Base-by-base conservation (phyloP, 1,140 invertebrate species). In the Magallana gigas region DNA sequence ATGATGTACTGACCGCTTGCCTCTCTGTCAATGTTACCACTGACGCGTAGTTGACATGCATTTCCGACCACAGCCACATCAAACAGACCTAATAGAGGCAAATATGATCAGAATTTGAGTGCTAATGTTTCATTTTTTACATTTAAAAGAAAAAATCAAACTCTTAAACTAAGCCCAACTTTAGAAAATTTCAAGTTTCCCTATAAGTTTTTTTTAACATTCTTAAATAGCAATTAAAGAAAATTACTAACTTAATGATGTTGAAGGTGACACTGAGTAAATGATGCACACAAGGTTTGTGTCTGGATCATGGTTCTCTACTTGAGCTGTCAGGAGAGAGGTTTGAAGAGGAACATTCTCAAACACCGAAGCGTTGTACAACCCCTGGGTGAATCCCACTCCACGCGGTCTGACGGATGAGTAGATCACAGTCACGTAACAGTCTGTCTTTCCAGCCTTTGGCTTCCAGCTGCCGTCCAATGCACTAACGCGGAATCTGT, bases 401-500 rank as follows among this genome's bases (percentile, higher is more conserved):
- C 82, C 58, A 16, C 88, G 56, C 1, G 62, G 58, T 8, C 56
- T 58, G 8, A 85, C 16, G 23, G 83, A 57, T 0, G 85, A 76
- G 57, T 83, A 68, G 23, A 81, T 90, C 1, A 92, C 87, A 62
- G 89, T 88, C 16, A 92, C 87, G 14, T 56, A 83, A 56, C 90
- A 87, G 9, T 85, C 76, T 1, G 88, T 89, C 16, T 86, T 85
- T 58, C 87, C 88, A 29, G 64, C 88, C 60, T 86, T 29, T 9
- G 91, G 90, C 12, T 85, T 58, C 91, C 91, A 91, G 64, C 91
- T 90, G 62, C 83, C 62, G 84, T 91, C 91, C 76, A 85, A 87
- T 23, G 90, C 90, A 5, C 88, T 84, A 12, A 91, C 83, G 14
- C 90, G 87, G 59, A 91, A 91, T 88, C 90, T 85, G 59, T 87